A percentile compares a stretch with the other conserved stretches of the same genome.
Evolutionary conservation across 2,797 vertebrate genomes (phyloP).

Genomic region (Lepus oiostolus): DNA sequence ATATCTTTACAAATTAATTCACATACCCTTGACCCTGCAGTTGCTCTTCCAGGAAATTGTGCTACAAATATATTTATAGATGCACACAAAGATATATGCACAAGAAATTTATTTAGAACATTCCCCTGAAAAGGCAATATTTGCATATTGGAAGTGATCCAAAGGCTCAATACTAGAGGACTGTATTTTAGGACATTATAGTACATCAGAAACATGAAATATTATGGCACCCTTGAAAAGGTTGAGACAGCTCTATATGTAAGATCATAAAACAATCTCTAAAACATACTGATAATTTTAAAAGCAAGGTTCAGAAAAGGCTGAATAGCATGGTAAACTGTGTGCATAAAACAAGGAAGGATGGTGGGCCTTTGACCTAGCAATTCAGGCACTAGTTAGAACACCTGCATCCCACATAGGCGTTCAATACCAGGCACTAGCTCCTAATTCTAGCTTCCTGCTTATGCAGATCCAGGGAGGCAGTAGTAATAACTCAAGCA

Average conservation of each 20-base stretch:
- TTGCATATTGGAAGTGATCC: neutral
- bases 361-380: neutral
- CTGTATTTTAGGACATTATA: neutral
- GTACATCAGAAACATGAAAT: slow-evolving; percentile 39
- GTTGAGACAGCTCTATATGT: neutral
- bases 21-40: neutral
- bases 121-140: neutral
- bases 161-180: neutral
- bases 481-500: too few relatives aligned
- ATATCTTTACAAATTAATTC: slow-evolving; percentile 5
- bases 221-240: slow-evolving; percentile 9
- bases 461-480: too few relatives aligned
- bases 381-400: too few relatives aligned
- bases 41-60: slow-evolving; percentile 20
- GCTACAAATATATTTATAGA: neutral
- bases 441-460: too few relatives aligned
- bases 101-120: neutral
- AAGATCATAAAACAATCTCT: neutral
- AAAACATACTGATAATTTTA: slow-evolving; percentile 11
- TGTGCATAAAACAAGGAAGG: neutral
- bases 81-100: neutral
- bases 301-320: slow-evolving; percentile 7
- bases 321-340: neutral
- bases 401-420: too few relatives aligned
- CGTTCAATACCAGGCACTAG: too few relatives aligned